phyloP scores from a whole-genome alignment of 92 coral and sea anemone species.

The Meandrina meandrites region DNA sequence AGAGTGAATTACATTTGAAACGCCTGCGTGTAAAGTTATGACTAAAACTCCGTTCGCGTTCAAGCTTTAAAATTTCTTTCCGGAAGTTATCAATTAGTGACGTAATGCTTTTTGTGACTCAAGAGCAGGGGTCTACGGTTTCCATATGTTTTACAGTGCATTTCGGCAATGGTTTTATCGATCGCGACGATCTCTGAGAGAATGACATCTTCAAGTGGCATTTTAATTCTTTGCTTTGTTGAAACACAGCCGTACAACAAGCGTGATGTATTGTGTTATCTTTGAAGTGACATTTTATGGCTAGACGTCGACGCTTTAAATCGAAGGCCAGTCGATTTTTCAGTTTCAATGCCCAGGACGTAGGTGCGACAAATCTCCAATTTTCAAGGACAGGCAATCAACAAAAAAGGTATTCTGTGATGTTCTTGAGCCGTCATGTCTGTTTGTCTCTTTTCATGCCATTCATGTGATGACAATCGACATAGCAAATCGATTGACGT shows the following conservation, averaged over 20 bases:
- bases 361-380: background rate
- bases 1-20: background rate
- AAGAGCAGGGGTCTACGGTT: constrained; percentile 3
- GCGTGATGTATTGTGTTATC: background rate
- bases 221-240: background rate
- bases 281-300: background rate
- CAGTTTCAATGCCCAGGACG: background rate
- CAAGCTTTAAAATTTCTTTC: background rate
- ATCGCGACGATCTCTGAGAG: background rate
- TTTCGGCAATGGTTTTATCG: background rate
- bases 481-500: background rate
- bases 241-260: background rate
- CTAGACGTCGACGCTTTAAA: background rate
- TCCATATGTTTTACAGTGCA: background rate
- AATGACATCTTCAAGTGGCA: constrained; percentile 16
- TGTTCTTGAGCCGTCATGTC: background rate
- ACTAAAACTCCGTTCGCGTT: background rate
- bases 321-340: background rate
- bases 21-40: background rate
- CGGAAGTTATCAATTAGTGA: constrained; percentile 17
- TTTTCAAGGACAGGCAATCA: background rate
- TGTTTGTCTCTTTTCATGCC: background rate
- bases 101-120: background rate
- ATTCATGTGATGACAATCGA: background rate
- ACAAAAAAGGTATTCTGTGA: constrained; percentile 6